Evolutionary conservation across 2,113 vertebrate species (phyloP).

Genomic region (Vombatus ursinus): DNA sequence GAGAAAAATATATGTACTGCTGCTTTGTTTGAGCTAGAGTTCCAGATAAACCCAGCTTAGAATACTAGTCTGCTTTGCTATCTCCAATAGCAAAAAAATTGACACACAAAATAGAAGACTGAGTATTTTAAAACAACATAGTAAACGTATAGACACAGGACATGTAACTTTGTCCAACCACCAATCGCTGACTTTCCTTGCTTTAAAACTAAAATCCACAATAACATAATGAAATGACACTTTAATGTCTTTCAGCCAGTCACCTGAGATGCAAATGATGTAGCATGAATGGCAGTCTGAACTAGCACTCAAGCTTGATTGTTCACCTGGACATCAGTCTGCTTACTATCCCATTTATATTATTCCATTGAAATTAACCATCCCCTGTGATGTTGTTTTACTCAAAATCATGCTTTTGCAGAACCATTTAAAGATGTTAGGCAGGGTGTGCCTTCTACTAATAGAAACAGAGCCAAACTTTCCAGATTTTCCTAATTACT

Average conservation of each 20-base stretch:
- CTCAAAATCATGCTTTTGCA: background rate
- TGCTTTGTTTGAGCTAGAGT: background rate
- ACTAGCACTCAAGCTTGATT: background rate
- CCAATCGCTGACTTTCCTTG: too few relatives aligned
- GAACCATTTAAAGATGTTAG: background rate
- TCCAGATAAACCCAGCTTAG: background rate
- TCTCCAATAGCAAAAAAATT: background rate
- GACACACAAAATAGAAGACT: background rate
- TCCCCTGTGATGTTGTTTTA: background rate
- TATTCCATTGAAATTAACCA: background rate
- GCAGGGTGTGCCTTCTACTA: slow-evolving; percentile 6
- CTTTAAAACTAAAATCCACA: background rate
- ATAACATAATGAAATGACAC: background rate
- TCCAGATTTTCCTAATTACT: slow-evolving; percentile 28
- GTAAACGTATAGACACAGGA: background rate
- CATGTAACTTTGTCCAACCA: background rate
- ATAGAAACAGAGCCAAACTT: slow-evolving; percentile 26
- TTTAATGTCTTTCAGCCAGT: background rate
- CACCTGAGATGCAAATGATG: background rate
- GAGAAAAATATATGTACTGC: too few relatives aligned
- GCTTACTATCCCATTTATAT: background rate
- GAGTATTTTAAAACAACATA: background rate
- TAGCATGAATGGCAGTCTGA: background rate
- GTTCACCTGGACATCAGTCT: background rate
- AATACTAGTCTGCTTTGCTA: background rate